These are phyloP conservation scores for Hemaris fuciformis DNA, from an alignment of 2,888 invertebrate genomes.

Conservation along the genomic window DNA sequence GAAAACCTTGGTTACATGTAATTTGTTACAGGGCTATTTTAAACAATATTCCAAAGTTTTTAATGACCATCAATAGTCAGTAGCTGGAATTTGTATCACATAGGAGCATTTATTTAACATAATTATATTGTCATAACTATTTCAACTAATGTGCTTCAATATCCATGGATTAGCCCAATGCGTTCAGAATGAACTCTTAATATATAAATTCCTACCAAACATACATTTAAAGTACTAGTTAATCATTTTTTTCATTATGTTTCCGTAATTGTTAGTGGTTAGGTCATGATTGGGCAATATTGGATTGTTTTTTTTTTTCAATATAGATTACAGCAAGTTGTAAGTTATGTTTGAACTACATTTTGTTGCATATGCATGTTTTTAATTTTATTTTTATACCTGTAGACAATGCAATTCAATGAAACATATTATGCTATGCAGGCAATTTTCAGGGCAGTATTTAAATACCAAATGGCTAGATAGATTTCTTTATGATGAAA, in stretches of 20 bases:
- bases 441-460: conserved; percentile 68
- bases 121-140: too few species aligned
- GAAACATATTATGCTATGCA: conserved; percentile 30
- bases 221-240: too few species aligned
- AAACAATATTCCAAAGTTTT: background rate
- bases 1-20: too few species aligned
- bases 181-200: too few species aligned
- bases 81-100: background rate
- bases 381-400: background rate
- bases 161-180: too few species aligned
- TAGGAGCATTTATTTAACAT: too few species aligned
- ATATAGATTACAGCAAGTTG: background rate
- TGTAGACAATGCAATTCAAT: conserved; percentile 7
- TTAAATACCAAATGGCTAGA: conserved; percentile 73
- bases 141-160: too few species aligned
- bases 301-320: background rate
- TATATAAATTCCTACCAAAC: too few species aligned
- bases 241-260: too few species aligned
- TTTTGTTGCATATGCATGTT: background rate
- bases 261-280: too few species aligned
- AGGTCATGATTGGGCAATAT: background rate
- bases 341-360: background rate
- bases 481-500: conserved; percentile 55
- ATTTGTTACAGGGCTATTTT: background rate
- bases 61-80: background rate